Evolutionary conservation across 1,140 invertebrate genomes (phyloP).

Genomic region (Pantala flavescens): DNA sequence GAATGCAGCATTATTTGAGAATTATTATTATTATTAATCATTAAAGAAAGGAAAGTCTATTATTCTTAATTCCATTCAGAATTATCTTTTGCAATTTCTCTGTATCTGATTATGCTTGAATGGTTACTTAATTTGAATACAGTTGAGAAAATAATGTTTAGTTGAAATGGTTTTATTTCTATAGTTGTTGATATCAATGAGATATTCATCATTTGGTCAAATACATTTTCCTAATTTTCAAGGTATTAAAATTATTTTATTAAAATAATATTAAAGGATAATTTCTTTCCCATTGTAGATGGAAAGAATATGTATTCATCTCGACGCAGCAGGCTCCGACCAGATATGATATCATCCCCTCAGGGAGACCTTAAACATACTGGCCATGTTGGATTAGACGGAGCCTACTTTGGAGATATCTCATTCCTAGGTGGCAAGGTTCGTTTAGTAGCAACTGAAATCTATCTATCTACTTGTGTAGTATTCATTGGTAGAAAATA

Average conservation of each 20-base stretch:
- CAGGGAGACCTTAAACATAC: slow-evolving; percentile 96
- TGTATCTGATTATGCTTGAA: too few species aligned
- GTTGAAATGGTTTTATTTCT: too few species aligned
- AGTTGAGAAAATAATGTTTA: too few species aligned
- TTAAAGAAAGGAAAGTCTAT: not conserved
- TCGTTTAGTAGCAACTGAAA: slow-evolving; percentile 14
- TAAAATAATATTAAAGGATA: too few species aligned
- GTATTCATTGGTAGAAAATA: slow-evolving; percentile 1
- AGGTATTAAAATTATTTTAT: too few species aligned
- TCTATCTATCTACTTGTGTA: slow-evolving; percentile 20
- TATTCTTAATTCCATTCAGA: slow-evolving; percentile 11
- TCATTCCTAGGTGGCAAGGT: slow-evolving; percentile 63
- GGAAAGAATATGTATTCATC: slow-evolving; percentile 46
- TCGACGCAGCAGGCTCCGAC: slow-evolving; percentile 56
- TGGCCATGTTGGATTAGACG: slow-evolving; percentile 92
- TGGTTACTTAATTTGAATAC: too few species aligned
- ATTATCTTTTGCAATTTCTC: too few species aligned
- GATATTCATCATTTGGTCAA: too few species aligned
- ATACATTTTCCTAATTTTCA: too few species aligned
- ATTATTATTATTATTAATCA: not conserved
- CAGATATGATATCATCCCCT: slow-evolving; percentile 93
- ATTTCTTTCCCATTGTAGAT: slow-evolving; percentile 25
- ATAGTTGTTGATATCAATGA: too few species aligned
- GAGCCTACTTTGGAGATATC: slow-evolving; percentile 92
- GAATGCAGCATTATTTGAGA: too few species aligned